phyloP scores from a whole-genome alignment of 2,888 invertebrate species.

The Macropis europaea region DNA sequence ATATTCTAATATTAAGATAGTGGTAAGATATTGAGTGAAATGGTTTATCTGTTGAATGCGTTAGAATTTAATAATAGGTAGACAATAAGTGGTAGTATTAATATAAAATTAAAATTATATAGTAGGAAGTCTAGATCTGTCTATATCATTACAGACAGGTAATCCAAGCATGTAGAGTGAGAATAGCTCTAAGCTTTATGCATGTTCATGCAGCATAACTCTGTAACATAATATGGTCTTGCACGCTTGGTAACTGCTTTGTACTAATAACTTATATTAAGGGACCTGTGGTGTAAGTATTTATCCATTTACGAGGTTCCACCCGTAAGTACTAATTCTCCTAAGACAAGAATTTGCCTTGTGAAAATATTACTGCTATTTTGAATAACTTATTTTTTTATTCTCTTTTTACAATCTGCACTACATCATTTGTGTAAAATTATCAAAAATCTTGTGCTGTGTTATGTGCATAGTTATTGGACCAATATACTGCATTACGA shows the following conservation, averaged over 20 bases:
- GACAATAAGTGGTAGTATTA: slow-evolving; percentile 15
- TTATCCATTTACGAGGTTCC: slow-evolving; percentile 66
- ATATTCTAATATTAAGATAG: background rate
- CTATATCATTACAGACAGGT: slow-evolving; percentile 58
- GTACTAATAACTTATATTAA: slow-evolving; percentile 77
- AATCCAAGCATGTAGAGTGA: slow-evolving; percentile 70
- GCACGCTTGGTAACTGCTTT: slow-evolving; percentile 73
- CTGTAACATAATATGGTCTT: slow-evolving; percentile 72
- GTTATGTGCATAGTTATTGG: slow-evolving; percentile 12
- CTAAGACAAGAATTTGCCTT: slow-evolving; percentile 7
- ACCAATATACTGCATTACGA: slow-evolving; percentile 8
- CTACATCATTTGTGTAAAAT: background rate
- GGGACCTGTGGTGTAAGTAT: slow-evolving; percentile 52
- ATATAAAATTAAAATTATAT: slow-evolving; percentile 36
- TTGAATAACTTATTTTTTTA: too few species aligned
- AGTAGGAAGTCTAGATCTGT: slow-evolving; percentile 62
- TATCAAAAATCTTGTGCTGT: slow-evolving; percentile 16
- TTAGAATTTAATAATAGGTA: slow-evolving; percentile 5
- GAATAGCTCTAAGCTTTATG: slow-evolving; percentile 71
- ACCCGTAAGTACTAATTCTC: slow-evolving; percentile 64
- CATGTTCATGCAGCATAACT: slow-evolving; percentile 71
- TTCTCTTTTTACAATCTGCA: too few species aligned
- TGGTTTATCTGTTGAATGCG: slow-evolving; percentile 14
- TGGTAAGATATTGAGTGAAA: slow-evolving; percentile 4
- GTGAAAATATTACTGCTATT: background rate